Evolutionary conservation across 1,140 invertebrate species (phyloP).

Genomic region (Thaumatotibia leucotreta): DNA sequence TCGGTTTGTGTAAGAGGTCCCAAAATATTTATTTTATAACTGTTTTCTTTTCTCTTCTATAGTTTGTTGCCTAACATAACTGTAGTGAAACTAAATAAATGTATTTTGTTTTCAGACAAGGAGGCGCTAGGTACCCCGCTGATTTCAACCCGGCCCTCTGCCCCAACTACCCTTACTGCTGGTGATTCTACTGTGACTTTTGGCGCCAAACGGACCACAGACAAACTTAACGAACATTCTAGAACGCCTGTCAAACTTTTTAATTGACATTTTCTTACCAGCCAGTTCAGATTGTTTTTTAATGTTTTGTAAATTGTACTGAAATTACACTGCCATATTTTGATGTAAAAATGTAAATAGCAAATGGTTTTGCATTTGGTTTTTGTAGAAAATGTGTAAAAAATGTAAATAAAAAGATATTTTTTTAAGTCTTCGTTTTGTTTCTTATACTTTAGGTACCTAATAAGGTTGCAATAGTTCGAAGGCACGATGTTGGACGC

Average conservation of each 20-base stretch:
- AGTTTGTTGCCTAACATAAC: too few species aligned
- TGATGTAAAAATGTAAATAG: slow-evolving; percentile 51
- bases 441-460: not conserved
- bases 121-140: slow-evolving; percentile 70
- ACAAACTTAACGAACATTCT: slow-evolving; percentile 21
- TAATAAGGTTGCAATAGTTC: not conserved
- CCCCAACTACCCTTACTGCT: slow-evolving; percentile 79
- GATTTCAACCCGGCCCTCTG: slow-evolving; percentile 74
- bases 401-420: slow-evolving; percentile 48
- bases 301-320: not conserved
- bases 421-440: not conserved
- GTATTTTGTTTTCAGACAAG: slow-evolving; percentile 31
- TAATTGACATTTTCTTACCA: not conserved
- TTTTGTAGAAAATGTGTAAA: slow-evolving; percentile 45
- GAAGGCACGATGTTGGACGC: too few species aligned
- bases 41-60: too few species aligned
- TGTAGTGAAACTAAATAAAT: not conserved
- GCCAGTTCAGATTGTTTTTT: not conserved
- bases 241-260: slow-evolving; percentile 22
- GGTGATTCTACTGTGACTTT: slow-evolving; percentile 37
- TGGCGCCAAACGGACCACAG: slow-evolving; percentile 22
- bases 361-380: slow-evolving; percentile 36
- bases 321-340: slow-evolving; percentile 46
- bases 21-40: too few species aligned
- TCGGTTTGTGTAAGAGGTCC: too few species aligned